These are phyloP conservation scores for Todiramphus saurophagus DNA, from an alignment of 2,113 vertebrate species.

Conservation along the genomic window DNA sequence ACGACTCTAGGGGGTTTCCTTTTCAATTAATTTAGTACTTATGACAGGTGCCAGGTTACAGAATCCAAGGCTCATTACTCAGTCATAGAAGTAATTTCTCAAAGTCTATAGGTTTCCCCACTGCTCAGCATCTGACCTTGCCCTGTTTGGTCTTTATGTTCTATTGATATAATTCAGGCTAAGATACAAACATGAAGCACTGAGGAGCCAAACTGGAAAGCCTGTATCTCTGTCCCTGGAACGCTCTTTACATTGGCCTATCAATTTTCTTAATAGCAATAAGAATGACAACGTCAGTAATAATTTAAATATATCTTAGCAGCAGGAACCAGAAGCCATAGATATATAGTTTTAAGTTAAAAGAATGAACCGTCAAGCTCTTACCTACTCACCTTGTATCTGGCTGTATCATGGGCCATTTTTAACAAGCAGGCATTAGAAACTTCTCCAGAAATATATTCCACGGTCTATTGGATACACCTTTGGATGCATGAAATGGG, in stretches of 20 bases:
- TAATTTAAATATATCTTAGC: background rate
- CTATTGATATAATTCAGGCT: background rate
- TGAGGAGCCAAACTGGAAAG: background rate
- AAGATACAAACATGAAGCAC: background rate
- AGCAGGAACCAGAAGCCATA: background rate
- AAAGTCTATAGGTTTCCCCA: background rate
- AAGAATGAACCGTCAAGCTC: background rate
- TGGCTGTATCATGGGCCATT: background rate
- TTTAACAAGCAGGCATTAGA: background rate
- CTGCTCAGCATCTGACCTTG: constrained; percentile 25
- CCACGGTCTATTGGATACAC: background rate
- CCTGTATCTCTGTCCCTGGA: background rate
- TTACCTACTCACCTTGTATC: background rate
- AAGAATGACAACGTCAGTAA: background rate
- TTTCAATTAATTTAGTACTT: constrained; percentile 33
- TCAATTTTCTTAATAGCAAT: background rate
- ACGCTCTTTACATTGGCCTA: background rate
- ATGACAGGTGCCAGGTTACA: constrained; percentile 42
- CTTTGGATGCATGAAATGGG: background rate
- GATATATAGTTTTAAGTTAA: background rate
- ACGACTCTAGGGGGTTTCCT: background rate
- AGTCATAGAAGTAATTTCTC: constrained; percentile 34
- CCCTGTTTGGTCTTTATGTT: background rate
- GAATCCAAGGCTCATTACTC: constrained; percentile 42
- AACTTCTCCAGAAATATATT: background rate